Conservation (phyloP, 1,140 invertebrate species). For the Drosophila eugracilis region DNA sequence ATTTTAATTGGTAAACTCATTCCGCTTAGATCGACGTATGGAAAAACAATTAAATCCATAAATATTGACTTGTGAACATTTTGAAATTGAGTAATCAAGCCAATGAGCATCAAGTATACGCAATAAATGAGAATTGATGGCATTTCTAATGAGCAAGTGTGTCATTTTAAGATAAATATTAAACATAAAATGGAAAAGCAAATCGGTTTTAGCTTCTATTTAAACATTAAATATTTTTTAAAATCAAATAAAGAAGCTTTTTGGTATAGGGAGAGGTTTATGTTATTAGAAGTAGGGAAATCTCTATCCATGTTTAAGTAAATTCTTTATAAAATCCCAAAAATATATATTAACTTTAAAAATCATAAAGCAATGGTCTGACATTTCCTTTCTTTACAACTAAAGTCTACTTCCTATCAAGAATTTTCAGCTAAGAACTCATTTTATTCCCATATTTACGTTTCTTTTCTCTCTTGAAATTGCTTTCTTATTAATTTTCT, state of each 20-base stretch:
- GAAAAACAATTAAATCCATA: conserved; percentile 8
- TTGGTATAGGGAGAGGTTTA: too few relatives aligned
- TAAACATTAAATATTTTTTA: too few relatives aligned
- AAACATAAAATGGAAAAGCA: not conserved
- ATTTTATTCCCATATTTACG: not conserved
- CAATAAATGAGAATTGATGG: not conserved
- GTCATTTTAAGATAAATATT: not conserved
- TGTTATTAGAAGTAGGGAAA: too few relatives aligned
- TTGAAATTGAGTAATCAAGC: not conserved
- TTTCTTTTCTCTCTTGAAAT: not conserved
- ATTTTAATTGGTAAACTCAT: conserved; percentile 35
- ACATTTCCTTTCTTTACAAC: too few relatives aligned
- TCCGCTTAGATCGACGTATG: not conserved
- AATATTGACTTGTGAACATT: not conserved
- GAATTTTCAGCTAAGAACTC: too few relatives aligned
- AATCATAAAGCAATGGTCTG: too few relatives aligned
- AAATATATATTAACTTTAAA: too few relatives aligned
- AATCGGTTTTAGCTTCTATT: too few relatives aligned
- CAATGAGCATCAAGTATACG: not conserved
- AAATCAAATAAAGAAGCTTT: too few relatives aligned
- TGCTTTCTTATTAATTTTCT: not conserved
- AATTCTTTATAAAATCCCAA: too few relatives aligned
- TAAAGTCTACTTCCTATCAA: too few relatives aligned
- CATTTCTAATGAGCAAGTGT: not conserved
- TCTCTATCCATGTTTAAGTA: too few relatives aligned